Conservation (phyloP, 2,888 invertebrate species). For the Halictus ligatus region DNA sequence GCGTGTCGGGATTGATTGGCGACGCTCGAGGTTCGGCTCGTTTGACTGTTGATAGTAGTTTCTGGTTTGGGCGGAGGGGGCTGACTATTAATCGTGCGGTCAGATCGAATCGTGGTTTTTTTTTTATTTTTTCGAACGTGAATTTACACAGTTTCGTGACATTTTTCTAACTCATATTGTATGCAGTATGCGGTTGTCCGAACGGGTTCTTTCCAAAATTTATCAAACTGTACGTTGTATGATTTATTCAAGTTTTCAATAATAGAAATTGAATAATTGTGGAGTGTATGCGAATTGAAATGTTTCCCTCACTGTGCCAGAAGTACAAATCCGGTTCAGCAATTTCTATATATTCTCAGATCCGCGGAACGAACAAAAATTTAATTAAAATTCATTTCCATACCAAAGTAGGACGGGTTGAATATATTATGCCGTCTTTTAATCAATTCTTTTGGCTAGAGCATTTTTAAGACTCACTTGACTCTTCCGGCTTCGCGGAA, state of each 20-base stretch:
- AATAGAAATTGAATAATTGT: not conserved
- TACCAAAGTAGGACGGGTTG: not conserved
- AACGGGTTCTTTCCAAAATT: not conserved
- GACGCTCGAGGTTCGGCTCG: constrained; percentile 5
- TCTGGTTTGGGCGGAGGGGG: constrained; percentile 9
- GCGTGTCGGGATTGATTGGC: constrained; percentile 11
- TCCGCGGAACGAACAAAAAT: not conserved
- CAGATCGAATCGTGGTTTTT: not conserved
- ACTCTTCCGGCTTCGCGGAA: not conserved
- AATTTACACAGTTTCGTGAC: not conserved
- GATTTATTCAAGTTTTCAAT: not conserved
- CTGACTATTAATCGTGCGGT: constrained; percentile 26
- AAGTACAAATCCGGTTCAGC: not conserved
- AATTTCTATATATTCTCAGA: not conserved
- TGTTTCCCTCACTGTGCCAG: not conserved
- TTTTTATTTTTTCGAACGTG: not conserved
- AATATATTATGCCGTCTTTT: not conserved
- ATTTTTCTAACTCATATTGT: not conserved
- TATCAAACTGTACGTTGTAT: not conserved
- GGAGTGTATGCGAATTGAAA: not conserved
- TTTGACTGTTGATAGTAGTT: constrained; percentile 9
- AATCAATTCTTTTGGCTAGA: not conserved
- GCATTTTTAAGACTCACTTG: not conserved
- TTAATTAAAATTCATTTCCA: not conserved
- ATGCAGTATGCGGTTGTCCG: not conserved